phyloP scores from a whole-genome alignment of 2,113 vertebrate species.

The Cervus canadensis region DNA sequence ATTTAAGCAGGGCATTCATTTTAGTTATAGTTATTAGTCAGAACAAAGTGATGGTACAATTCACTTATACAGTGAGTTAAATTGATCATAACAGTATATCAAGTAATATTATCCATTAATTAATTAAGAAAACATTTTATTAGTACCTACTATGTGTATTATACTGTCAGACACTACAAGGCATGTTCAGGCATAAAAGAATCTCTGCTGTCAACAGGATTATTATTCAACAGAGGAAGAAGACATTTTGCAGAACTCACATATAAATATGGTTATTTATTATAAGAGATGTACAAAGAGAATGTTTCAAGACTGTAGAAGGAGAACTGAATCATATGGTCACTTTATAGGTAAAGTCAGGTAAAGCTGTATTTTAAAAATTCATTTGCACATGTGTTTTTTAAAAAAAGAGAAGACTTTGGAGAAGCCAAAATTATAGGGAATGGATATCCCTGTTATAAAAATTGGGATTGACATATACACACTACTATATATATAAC shows the following conservation, averaged over 20 bases:
- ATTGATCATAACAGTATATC: conserved; percentile 67
- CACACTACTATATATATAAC: neutral
- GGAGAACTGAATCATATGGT: neutral
- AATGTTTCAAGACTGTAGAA: neutral
- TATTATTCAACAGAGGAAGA: neutral
- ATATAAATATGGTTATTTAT: neutral
- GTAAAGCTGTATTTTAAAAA: neutral
- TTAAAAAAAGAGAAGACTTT: neutral
- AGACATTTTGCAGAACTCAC: neutral
- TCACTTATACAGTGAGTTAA: conserved; percentile 61
- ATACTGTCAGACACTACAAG: neutral
- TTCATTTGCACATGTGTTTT: neutral
- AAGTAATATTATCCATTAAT: conserved; percentile 22
- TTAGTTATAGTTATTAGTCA: conserved; percentile 64
- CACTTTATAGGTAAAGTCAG: neutral
- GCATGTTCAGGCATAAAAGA: neutral
- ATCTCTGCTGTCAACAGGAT: neutral
- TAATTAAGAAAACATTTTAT: conserved; percentile 38
- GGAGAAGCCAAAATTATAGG: neutral
- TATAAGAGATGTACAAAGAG: neutral
- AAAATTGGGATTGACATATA: neutral
- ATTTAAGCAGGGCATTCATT: conserved; percentile 72
- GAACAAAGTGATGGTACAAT: conserved; percentile 57
- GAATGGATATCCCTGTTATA: neutral
- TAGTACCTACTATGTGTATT: neutral